A percentile compares a stretch with the other conserved stretches of the same genome.
These are phyloP conservation scores for Pelmatolapia mariae DNA, from an alignment of 2,113 vertebrate species.

Conservation along the genomic window DNA sequence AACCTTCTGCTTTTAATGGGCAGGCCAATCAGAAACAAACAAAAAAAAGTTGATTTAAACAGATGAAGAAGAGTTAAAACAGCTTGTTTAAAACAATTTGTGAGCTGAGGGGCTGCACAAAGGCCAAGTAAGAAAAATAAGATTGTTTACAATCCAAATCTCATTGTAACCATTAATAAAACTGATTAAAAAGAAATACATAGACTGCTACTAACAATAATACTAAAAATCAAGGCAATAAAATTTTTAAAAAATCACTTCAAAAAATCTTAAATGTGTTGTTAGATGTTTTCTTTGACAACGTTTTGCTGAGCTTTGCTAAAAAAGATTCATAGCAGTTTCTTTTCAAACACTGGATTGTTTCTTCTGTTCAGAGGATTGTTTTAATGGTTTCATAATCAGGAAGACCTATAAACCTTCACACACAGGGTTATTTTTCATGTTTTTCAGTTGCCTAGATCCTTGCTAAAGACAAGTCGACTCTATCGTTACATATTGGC, in stretches of 20 bases:
- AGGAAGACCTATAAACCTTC: not conserved
- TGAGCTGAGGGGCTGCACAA: not conserved
- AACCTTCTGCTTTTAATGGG: not conserved
- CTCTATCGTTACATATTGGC: not conserved
- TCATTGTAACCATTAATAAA: not conserved
- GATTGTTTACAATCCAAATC: not conserved
- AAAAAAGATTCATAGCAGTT: not conserved
- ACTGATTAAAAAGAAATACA: not conserved
- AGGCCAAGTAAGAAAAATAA: not conserved
- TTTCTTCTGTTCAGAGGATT: not conserved
- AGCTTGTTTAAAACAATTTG: not conserved
- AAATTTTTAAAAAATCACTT: accelerated
- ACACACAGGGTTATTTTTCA: not conserved
- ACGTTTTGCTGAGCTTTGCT: not conserved
- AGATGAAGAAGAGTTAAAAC: not conserved
- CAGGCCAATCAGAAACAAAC: not conserved
- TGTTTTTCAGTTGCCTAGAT: not conserved
- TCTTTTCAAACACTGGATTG: not conserved
- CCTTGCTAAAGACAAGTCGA: not conserved
- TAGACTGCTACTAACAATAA: accelerated
- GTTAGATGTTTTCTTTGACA: not conserved
- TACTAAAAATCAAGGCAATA: not conserved
- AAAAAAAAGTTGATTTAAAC: not conserved
- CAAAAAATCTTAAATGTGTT: not conserved
- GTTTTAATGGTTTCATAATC: not conserved